Evolutionary conservation across 2,113 vertebrate species (phyloP), one percentile per base, ranked within the genome.

Genomic region (Xiphorhynchus elegans): DNA sequence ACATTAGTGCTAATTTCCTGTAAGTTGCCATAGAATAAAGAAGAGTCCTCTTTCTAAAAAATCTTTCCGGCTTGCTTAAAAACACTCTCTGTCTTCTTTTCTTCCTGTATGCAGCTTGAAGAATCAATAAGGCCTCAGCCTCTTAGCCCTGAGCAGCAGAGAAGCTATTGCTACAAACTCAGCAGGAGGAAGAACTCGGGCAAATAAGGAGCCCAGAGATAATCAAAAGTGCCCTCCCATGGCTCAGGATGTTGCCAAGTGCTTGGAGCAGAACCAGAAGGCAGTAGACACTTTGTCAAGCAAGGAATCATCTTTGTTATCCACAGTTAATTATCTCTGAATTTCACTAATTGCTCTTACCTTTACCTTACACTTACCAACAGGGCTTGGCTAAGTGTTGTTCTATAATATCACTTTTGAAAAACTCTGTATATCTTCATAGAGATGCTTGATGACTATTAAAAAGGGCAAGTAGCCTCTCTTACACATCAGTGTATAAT

Each of bases 171-270:
- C 91, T 87, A 76, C 6, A 9, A 90, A 56, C 95, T 60, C 95
- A 95, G 96, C 95, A 75, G 96, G 95, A 95, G 84, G 69, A 82
- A 89, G 74, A 84, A 93, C 66, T 24, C n/a, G 66, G 84, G 87
- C 72, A 82, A 84, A 73, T 79, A 95, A 92, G 96, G 89, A 95
- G 87, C 87, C 77, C 84, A 87, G 66, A 91, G 89, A 86, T 95
- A 95, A 96, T 97, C 89, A 95, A 60, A 97, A 94, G 87, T 95
- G 94, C 94, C 87, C 94, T 95, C 94, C 91, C 15, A 69, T 60
- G 84, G 93, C 87, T 96, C 91, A 84, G 77, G 84, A 94, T 91
- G 95, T 33, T 91, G 91, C 87, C 91, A 94, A 93, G 84, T 84
- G 93, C 91, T 89, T 95, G 77, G 87, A 89, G 87, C 77, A 84